Evolutionary conservation across 2,797 vertebrate species (phyloP), one percentile per base, ranked within the genome.

Genomic region (Anableps anableps): DNA sequence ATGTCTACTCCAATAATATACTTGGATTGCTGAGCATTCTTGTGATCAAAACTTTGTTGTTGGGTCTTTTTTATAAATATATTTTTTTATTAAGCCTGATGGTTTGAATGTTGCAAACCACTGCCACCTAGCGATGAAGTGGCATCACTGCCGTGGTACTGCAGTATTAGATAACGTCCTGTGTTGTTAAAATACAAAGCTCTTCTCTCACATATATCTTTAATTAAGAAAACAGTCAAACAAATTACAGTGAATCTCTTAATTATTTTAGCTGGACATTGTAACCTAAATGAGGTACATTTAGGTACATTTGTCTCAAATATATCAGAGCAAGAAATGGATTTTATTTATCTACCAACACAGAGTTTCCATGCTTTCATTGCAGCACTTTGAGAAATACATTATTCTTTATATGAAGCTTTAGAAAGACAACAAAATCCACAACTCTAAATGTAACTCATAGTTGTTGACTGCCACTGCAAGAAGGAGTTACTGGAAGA

Each of bases 41-140:
- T 47, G 4, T 51, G 48, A 21, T 38, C 11, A 14, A 48, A 34
- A 23, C 5, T 34, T 73, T 72, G 31, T 50, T 29, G n/a, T n/a
- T n/a, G n/a, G n/a, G n/a, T n/a, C n/a, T n/a, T n/a, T n/a, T n/a
- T n/a, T n/a, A n/a, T n/a, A n/a, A n/a, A n/a, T n/a, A n/a, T n/a
- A n/a, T 26, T 68, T 10, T 68, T 41, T 68, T 41, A n/a, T 71
- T n/a, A n/a, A 45, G 68, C 68, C 34, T 45, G 2, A 8, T 45
- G 6, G 13, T 71, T 29, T 71, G 41, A 71, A 5, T n/a, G 68
- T 2, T 79, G 85, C 74, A 45, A 89, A 93, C 93, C 79, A 89
- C 84, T 92, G 93, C 89, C 93, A 92, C 70, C 92, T 88, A 92
- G 88, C 82, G 93, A 58, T 70, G 11, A 0, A 41, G 14, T 11